These are phyloP conservation scores for Aphelenchoides avenae DNA, from an alignment of 1,140 invertebrate species.

Conservation along the genomic window DNA sequence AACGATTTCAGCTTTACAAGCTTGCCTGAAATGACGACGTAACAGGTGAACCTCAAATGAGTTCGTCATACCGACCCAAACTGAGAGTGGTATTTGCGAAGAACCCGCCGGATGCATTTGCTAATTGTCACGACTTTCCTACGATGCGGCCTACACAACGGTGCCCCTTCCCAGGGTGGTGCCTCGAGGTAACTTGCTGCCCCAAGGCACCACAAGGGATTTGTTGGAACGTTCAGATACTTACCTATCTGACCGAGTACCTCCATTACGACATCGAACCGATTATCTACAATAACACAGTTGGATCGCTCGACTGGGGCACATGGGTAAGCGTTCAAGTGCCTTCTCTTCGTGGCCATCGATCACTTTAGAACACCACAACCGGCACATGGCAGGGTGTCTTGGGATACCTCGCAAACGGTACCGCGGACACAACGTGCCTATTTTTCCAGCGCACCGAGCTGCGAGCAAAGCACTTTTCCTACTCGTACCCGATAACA, in stretches of 20 bases:
- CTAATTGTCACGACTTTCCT: conserved; percentile 30
- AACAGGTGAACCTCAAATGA: no score
- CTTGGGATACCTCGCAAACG: conserved; percentile 25
- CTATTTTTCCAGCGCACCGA: conserved; percentile 35
- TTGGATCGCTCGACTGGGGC: conserved; percentile 33
- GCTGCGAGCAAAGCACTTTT: conserved; percentile 23
- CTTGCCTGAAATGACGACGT: no score
- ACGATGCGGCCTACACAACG: conserved; percentile 26
- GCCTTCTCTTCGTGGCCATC: no score
- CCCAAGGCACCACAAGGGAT: not conserved
- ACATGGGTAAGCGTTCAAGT: conserved; percentile 28
- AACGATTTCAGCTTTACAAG: no score
- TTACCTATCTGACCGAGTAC: conserved; percentile 28
- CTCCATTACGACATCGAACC: conserved; percentile 32
- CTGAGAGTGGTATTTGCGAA: conserved; percentile 27
- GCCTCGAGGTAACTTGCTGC: conserved; percentile 26
- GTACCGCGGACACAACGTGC: conserved; percentile 32
- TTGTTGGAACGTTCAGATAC: conserved; percentile 23
- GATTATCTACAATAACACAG: conserved; percentile 4
- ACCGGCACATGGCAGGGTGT: conserved; percentile 33
- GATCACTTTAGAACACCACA: not conserved
- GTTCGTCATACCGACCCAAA: no score
- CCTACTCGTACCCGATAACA: conserved; percentile 34
- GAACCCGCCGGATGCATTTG: conserved; percentile 33
- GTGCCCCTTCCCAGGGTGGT: conserved; percentile 40